Conservation (phyloP, 2,888 invertebrate genomes). For the Cataglyphis albicans region DNA sequence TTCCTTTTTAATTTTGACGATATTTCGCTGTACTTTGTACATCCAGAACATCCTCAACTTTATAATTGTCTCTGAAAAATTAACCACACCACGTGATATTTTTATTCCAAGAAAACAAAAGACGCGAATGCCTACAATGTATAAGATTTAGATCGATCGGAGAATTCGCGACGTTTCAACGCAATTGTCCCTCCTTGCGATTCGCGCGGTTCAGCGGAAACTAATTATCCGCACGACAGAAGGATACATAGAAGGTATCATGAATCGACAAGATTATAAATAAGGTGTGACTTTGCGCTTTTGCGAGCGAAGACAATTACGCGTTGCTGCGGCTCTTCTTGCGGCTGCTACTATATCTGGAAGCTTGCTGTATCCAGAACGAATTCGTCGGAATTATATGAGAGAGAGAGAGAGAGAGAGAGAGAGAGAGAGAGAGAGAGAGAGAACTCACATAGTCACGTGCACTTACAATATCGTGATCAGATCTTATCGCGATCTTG, state of each 20-base stretch:
- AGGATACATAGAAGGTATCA: constrained; percentile 42
- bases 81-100: background rate
- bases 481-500: background rate
- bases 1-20: too few species aligned
- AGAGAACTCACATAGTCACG: constrained; percentile 1
- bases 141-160: background rate
- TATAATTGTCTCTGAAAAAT: background rate
- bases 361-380: constrained; percentile 23
- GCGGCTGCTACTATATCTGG: constrained; percentile 1
- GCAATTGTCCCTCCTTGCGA: background rate
- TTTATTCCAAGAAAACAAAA: background rate
- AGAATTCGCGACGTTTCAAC: background rate
- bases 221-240: constrained; percentile 43
- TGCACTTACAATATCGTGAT: background rate
- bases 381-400: constrained; percentile 46
- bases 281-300: constrained; percentile 59
- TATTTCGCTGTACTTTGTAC: too few species aligned
- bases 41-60: background rate
- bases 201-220: constrained; percentile 8
- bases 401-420: background rate
- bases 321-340: constrained; percentile 28
- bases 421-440: background rate
- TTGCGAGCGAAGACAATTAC: constrained; percentile 47
- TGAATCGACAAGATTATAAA: constrained; percentile 62
- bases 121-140: background rate